Base-by-base conservation (phyloP, 2,888 invertebrate genomes). In the Xiphydria camelus region DNA sequence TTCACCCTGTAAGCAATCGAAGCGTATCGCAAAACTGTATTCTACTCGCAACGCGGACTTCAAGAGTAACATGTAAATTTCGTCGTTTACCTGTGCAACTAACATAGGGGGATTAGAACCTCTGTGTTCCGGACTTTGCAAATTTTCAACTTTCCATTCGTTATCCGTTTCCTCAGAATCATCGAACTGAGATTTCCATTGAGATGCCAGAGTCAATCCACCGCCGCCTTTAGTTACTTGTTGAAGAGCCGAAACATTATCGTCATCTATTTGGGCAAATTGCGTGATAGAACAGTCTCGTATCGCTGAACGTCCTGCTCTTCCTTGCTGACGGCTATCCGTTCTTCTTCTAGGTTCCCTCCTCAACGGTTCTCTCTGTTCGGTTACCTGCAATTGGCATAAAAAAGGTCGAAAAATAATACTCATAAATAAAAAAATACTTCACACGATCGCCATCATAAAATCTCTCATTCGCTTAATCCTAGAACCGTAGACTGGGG, bases 111-210 rank as follows among this genome's bases (percentile, higher is more conserved):
- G 53, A 45, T 60, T 64, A n/a, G 50, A 53, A 15, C 68, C 76
- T 61, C 76, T 76, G 54, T 78, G 77, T 48, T 78, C 77, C 14
- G 77, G 78, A 59, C 77, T 78, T 64, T 78, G 70, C 12, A 71
- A 50, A 53, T 73, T 74, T 61, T 93, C 93, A 55, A 89, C 91
- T 66, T 91, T 92, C 91, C 93, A 93, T 73, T 94, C 94, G 75
- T 94, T 93, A 72, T 94, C 94, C 0, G 92, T 92, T 65, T 94
- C 94, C 58, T 95, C 94, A 0, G 94, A 94, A 72, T 95, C 94
- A 65, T 94, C 94, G 71, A 95, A 95, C 72, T 95, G 94, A 0
- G 94, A 94, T 70, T 94, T 94, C 94, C 95, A 95, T 66, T 91
- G 91, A 12, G 94, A 94, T 1, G 92, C 94, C 10, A 96, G 78